These are phyloP conservation scores for Peucedramus taeniatus DNA, from an alignment of 2,113 vertebrate species.

Conservation along the genomic window DNA sequence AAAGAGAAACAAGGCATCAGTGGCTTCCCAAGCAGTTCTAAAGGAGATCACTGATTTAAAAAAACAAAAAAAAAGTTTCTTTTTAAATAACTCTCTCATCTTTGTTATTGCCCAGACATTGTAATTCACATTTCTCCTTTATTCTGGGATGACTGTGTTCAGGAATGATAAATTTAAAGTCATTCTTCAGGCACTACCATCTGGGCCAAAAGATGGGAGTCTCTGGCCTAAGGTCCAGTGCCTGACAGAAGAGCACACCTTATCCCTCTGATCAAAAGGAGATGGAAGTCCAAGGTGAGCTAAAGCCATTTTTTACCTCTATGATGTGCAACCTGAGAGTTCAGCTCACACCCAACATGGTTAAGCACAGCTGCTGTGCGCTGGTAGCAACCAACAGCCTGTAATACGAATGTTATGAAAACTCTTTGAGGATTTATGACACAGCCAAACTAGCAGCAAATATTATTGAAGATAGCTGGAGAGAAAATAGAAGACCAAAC, in stretches of 20 bases:
- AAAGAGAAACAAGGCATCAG: background rate
- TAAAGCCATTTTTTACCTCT: background rate
- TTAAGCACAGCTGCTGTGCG: background rate
- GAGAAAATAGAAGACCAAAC: background rate
- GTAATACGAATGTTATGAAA: background rate
- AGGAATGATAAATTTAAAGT: background rate
- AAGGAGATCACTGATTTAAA: background rate
- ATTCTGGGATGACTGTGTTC: background rate
- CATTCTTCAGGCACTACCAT: background rate
- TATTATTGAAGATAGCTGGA: background rate
- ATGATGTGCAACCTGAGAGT: background rate
- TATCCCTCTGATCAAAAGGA: background rate
- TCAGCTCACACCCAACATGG: accelerated
- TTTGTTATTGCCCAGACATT: background rate
- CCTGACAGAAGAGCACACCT: background rate
- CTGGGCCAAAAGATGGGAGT: background rate
- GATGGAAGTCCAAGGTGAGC: background rate
- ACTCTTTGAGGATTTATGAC: background rate
- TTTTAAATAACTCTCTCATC: background rate
- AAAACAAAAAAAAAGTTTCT: background rate
- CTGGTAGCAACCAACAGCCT: background rate
- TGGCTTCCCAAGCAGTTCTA: background rate
- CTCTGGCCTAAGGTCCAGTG: background rate
- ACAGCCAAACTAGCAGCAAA: background rate
- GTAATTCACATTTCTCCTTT: background rate